A percentile compares a stretch with the other conserved stretches of the same genome.
Conservation (phyloP, 2,113 vertebrate species). For the Acrocephalus kingi region DNA sequence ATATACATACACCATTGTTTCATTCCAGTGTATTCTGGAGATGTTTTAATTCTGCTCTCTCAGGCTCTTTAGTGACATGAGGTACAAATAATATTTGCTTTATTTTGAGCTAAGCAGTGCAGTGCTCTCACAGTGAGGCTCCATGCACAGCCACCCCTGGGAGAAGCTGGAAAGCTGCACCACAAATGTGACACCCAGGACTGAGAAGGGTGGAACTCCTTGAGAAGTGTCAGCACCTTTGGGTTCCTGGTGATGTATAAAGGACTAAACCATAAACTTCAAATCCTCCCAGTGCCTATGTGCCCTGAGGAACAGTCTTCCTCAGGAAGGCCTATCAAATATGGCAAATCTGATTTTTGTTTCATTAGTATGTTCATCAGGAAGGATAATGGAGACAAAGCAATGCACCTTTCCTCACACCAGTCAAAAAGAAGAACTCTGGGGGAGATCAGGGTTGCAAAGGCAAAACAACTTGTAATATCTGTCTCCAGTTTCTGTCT, state of each 20-base stretch:
- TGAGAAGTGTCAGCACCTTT: not conserved
- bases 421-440: not conserved
- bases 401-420: not conserved
- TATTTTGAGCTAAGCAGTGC: not conserved
- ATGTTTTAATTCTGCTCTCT: not conserved
- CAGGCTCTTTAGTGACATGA: not conserved
- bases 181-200: not conserved
- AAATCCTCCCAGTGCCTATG: not conserved
- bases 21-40: not conserved
- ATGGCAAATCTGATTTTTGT: not conserved
- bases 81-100: not conserved
- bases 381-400: not conserved
- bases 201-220: fast-evolving
- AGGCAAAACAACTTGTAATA: not conserved
- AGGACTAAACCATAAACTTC: not conserved
- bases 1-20: not conserved
- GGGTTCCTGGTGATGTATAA: not conserved
- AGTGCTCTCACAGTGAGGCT: not conserved
- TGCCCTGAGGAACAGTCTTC: not conserved
- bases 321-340: not conserved
- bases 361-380: not conserved
- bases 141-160: not conserved
- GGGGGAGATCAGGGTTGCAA: not conserved
- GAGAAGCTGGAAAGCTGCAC: not conserved
- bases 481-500: not conserved